phyloP scores from a whole-genome alignment of 23 tunicate genomes.

The Clavelina lepadiformis region DNA sequence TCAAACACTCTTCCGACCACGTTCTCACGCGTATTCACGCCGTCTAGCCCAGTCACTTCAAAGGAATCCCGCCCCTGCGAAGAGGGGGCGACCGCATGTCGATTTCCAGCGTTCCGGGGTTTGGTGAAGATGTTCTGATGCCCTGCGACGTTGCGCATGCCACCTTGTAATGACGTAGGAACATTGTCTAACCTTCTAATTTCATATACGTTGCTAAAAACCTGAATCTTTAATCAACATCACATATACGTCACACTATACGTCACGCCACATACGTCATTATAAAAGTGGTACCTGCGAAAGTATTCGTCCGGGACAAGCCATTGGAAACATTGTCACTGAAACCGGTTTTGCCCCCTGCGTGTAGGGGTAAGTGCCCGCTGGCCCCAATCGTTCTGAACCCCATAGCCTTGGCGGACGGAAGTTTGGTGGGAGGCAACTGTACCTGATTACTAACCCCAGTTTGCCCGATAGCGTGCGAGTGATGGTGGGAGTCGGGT shows the following conservation, averaged over 20 bases:
- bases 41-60: slow-evolving; percentile 44
- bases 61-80: slow-evolving; percentile 36
- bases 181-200: too few species aligned
- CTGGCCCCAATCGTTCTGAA: slow-evolving; percentile 40
- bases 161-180: too few species aligned
- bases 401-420: slow-evolving; percentile 48
- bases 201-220: too few species aligned
- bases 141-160: slow-evolving; percentile 23
- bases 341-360: slow-evolving; percentile 3
- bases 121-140: slow-evolving; percentile 69
- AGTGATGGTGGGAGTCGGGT: slow-evolving; percentile 37
- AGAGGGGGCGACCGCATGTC: background rate
- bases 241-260: too few species aligned
- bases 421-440: slow-evolving; percentile 63
- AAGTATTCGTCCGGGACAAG: slow-evolving; percentile 14
- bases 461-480: slow-evolving; percentile 12
- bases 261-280: too few species aligned
- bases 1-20: slow-evolving; percentile 73
- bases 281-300: too few species aligned
- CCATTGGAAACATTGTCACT: slow-evolving; percentile 16
- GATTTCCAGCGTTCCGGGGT: slow-evolving; percentile 54
- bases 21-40: slow-evolving; percentile 56
- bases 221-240: too few species aligned
- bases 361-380: slow-evolving; percentile 27
- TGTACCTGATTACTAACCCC: slow-evolving; percentile 20